Evolutionary conservation across 2,888 invertebrate species (phyloP), one percentile per base, ranked within the genome.

Genomic region (Plebejus melissa): DNA sequence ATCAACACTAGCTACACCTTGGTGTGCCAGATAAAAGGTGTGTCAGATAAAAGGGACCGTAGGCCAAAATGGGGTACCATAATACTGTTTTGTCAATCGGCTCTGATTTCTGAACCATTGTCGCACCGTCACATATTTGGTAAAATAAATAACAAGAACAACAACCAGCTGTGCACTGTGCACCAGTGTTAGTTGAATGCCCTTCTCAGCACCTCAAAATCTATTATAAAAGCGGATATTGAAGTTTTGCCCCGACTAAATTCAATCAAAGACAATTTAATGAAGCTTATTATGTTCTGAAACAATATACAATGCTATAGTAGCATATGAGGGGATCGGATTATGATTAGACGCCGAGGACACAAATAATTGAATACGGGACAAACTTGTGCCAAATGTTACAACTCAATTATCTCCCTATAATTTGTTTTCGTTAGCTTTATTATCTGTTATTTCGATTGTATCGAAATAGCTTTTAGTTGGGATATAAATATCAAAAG

Each of bases 1-100:
- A 22, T 97, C 80, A 95, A 97, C 78, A 87, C 88, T 36, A 95
- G 95, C 77, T 96, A 92, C 79, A 93, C 93, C 82, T 22, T 92
- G 91, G 93, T 93, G 38, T 5, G 4, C 5, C 5, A 38, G 38
- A 38, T 38, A 38, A 38, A 38, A 92, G 91, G 93, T 93, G 38
- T 5, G 4, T 38, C 5, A 38, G 38, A 38, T 38, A 38, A 38
- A 38, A 5, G 38, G 38, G 32, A 32, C 32, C 1, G 32, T 32
- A 2, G 38, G 38, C 6, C 0, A 38, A 38, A 38, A 38, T 38
- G 5, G 41, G 7, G 41, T 7, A 41, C 41, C 41, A 41, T 41
- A 41, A 41, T 41, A 41, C 41, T 7, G 41, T 41, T 41, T 41
- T 32, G 32, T 41, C 41, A 7, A 7, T 41, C 7, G 7, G 1